phyloP scores from a whole-genome alignment of 2,113 vertebrate genomes.

The Plecturocebus donacophilus region DNA sequence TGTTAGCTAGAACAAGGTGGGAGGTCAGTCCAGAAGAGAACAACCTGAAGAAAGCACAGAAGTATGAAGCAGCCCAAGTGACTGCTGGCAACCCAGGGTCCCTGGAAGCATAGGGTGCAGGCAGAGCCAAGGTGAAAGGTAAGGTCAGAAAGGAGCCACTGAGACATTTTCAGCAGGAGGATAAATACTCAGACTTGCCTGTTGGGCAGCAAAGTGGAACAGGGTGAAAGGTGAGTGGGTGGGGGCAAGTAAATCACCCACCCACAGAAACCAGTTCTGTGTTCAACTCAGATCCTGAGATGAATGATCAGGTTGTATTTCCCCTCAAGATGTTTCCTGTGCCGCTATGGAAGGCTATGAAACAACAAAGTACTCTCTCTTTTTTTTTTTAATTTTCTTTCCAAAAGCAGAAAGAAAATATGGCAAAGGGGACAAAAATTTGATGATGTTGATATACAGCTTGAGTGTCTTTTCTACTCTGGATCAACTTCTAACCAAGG shows the following conservation, averaged over 20 bases:
- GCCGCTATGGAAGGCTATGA: background rate
- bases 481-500: background rate
- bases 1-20: background rate
- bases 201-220: background rate
- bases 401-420: background rate
- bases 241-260: background rate
- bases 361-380: background rate
- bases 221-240: background rate
- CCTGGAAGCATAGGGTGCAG: no score
- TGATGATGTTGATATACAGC: background rate
- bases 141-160: background rate
- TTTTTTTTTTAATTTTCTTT: background rate
- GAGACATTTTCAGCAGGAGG: background rate
- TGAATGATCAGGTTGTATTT: background rate
- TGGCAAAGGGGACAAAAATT: background rate
- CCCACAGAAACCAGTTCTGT: background rate
- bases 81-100: background rate
- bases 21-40: background rate
- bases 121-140: background rate
- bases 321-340: background rate
- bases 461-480: background rate
- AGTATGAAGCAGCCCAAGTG: background rate
- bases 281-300: background rate
- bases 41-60: background rate
- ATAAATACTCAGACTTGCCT: background rate